Conservation (phyloP, 2,888 invertebrate genomes). For the Pristionchus maxplancki region DNA sequence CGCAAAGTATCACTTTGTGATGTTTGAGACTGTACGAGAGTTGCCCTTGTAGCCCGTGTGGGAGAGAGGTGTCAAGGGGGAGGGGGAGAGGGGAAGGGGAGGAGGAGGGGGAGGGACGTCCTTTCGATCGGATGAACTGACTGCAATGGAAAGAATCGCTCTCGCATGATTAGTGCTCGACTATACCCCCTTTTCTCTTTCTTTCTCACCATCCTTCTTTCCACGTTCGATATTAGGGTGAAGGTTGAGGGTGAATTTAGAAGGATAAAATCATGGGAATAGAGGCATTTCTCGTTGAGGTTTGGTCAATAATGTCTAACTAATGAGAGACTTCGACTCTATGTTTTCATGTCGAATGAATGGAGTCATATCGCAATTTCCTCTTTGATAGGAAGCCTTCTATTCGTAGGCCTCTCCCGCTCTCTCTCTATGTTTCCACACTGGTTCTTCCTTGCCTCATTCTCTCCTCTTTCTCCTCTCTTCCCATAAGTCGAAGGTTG, state of each 20-base stretch:
- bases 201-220: background rate
- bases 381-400: background rate
- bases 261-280: background rate
- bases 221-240: constrained; percentile 14
- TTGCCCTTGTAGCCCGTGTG: constrained; percentile 3
- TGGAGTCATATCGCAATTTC: background rate
- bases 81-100: background rate
- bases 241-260: constrained; percentile 8
- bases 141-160: constrained; percentile 10
- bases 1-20: background rate
- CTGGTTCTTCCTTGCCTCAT: background rate
- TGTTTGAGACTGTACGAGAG: constrained; percentile 36
- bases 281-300: background rate
- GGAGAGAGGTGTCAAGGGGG: background rate
- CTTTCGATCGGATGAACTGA: constrained; percentile 24
- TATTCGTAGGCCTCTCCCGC: background rate
- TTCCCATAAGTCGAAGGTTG: constrained; percentile 15
- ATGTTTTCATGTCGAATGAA: background rate
- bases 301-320: background rate
- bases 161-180: constrained; percentile 5
- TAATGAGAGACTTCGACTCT: background rate
- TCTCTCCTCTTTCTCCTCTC: background rate
- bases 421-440: background rate
- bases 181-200: background rate
- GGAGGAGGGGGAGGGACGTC: background rate